phyloP scores from a whole-genome alignment of 1,140 invertebrate genomes.

The Megalonaias nervosa region DNA sequence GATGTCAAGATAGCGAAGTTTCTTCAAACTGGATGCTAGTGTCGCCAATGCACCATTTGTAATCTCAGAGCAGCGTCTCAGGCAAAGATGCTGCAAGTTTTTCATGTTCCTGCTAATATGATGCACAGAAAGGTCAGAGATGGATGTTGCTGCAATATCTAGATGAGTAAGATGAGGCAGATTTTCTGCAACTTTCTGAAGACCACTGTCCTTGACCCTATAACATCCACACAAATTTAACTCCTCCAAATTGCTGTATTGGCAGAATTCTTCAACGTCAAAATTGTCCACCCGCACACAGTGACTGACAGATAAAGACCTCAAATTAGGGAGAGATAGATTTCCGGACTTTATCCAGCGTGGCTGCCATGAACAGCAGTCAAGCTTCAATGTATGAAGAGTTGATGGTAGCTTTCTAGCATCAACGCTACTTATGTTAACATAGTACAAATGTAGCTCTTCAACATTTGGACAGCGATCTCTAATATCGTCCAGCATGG shows the following conservation, averaged over 20 bases:
- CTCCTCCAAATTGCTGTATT: conserved; percentile 15
- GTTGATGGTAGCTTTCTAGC: conserved; percentile 10
- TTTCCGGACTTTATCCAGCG: conserved; percentile 23
- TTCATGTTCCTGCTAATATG: conserved; percentile 23
- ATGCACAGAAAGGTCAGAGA: conserved; percentile 23
- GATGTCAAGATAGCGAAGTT: too few relatives aligned
- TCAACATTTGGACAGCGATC: conserved; percentile 24
- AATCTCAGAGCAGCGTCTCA: too few relatives aligned
- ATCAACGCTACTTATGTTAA: conserved; percentile 14
- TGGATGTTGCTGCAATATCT: not conserved
- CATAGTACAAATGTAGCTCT: conserved; percentile 10
- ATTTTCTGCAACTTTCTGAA: conserved; percentile 20
- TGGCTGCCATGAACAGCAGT: conserved; percentile 18
- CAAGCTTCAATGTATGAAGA: conserved; percentile 9
- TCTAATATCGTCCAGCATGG: conserved; percentile 28
- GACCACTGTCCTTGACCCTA: conserved; percentile 18
- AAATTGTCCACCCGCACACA: conserved; percentile 8
- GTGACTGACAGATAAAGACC: conserved; percentile 10
- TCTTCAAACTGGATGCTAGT: too few relatives aligned
- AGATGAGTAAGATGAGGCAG: conserved; percentile 8
- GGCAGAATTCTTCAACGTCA: conserved; percentile 10
- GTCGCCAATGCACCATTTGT: too few relatives aligned
- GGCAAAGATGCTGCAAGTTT: too few relatives aligned
- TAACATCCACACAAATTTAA: conserved; percentile 25
- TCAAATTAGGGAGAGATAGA: conserved; percentile 2